These are phyloP conservation scores for Nomada fucata DNA, from an alignment of 2,888 invertebrate species.

Conservation along the genomic window DNA sequence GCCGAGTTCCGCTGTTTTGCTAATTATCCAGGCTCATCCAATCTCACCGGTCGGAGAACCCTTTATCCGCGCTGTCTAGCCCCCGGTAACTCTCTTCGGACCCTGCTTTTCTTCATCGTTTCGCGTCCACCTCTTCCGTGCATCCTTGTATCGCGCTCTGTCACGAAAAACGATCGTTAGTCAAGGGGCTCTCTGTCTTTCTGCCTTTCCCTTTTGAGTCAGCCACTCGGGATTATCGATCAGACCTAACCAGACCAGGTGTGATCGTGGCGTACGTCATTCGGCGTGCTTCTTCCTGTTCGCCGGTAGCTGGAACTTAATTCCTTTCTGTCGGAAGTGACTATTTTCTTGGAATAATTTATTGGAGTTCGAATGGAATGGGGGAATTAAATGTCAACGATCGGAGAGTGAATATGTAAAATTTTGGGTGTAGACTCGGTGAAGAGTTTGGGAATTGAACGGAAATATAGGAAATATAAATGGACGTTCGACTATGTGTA, in stretches of 20 bases:
- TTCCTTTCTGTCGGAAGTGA: no score
- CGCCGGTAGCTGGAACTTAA: background rate
- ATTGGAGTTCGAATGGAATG: no score
- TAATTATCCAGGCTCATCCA: constrained; percentile 74
- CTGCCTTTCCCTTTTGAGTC: constrained; percentile 8
- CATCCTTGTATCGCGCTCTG: constrained; percentile 66
- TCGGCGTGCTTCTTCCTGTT: constrained; percentile 4
- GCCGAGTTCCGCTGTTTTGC: constrained; percentile 76
- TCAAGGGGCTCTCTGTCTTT: constrained; percentile 62
- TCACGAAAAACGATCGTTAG: constrained; percentile 77
- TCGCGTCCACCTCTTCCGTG: constrained; percentile 59
- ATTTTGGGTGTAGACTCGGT: no score
- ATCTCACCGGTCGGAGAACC: constrained; percentile 55
- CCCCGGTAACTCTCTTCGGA: constrained; percentile 29
- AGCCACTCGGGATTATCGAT: constrained; percentile 64
- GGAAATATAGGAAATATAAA: no score
- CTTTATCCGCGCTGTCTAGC: constrained; percentile 50
- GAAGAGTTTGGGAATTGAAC: no score
- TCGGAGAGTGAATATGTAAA: no score
- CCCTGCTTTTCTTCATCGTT: constrained; percentile 9
- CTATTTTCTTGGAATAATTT: no score
- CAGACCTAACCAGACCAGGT: constrained; percentile 53
- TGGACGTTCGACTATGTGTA: no score
- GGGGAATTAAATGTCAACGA: no score
- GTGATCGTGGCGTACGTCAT: constrained; percentile 52